Evolutionary conservation across 2,888 invertebrate species (phyloP), one percentile per base, ranked within the genome.

Genomic region (Melangyna quadrimaculata): DNA sequence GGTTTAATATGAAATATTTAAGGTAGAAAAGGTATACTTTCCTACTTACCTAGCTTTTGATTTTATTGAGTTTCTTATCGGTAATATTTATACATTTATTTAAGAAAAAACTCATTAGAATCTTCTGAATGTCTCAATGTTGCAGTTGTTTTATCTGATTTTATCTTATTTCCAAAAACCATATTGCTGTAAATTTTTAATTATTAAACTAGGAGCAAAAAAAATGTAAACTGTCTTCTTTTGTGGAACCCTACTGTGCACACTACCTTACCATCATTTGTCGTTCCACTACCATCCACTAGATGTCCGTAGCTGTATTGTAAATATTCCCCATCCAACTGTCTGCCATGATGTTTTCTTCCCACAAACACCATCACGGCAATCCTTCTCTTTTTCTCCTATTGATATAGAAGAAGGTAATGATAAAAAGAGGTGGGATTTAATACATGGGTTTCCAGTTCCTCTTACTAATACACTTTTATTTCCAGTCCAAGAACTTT

Each of bases 261-360:
- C 70, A 82, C 87, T 87, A 53, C 78, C 55, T 87, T 82, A 78
- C 74, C 87, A 37, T 7, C 7, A 37, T 22, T 14, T 2, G 1
- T 14, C 0, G 0, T 19, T 8, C 14, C 0, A 4, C 87, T 87
- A 82, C 9, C 51, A 14, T 6, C 87, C 67, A 67, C 70, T 65
- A 87, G 87, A 78, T 87, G 87, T 43, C 78, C 40, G 14, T 48
- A 87, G 40, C 8, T 77, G 73, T 78, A 22, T 45, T n/a, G 4
- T 17, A n/a, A 45, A 32, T 29, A 29, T 45, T 65, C 63, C 43
- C 63, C 63, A 19, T 29, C 14, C 48, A 67, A 12, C 17, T 17
- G 17, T 19, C 37, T 45, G 67, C 17, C 67, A 70, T 59, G 9
- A 17, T 48, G 35, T 37, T 77, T 40, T 27, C 45, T 48, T 37